Conservation (phyloP, 2,797 vertebrate genomes). For the Anabacerthia variegaticeps region DNA sequence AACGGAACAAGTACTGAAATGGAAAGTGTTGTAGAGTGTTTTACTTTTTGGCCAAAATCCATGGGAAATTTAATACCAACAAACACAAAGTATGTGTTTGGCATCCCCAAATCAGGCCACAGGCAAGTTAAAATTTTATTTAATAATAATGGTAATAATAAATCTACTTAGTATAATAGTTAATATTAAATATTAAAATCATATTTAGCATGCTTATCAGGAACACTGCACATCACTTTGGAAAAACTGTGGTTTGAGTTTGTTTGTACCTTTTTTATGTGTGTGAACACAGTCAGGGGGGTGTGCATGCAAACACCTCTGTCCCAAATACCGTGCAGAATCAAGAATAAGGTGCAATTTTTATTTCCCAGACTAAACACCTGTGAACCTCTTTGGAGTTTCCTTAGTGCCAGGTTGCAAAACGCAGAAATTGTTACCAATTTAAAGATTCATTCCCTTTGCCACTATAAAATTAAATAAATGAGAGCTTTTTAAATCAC, state of each 20-base stretch:
- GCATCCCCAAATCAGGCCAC: not conserved
- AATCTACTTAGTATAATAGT: not conserved
- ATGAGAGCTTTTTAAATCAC: not conserved
- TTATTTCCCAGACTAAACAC: not conserved
- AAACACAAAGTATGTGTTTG: not conserved
- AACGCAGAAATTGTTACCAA: not conserved
- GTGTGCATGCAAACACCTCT: rapidly evolving
- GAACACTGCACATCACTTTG: not conserved
- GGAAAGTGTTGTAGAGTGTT: not conserved
- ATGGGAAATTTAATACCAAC: not conserved
- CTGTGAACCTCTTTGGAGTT: not conserved
- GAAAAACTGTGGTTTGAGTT: not conserved
- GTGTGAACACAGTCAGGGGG: not conserved
- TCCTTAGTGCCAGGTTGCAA: not conserved
- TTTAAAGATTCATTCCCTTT: not conserved
- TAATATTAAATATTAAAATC: not conserved
- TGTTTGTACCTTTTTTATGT: not conserved
- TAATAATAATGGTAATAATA: not conserved
- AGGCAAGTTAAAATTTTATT: not conserved
- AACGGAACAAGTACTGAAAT: not conserved
- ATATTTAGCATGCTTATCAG: not conserved
- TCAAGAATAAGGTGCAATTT: not conserved
- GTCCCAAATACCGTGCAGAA: not conserved
- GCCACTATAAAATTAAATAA: not conserved
- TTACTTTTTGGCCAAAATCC: not conserved